Percentiles rank a stretch among this genome's conserved stretches.
phyloP scores from a whole-genome alignment of 2,113 vertebrate species.

The Sapajus apella region DNA sequence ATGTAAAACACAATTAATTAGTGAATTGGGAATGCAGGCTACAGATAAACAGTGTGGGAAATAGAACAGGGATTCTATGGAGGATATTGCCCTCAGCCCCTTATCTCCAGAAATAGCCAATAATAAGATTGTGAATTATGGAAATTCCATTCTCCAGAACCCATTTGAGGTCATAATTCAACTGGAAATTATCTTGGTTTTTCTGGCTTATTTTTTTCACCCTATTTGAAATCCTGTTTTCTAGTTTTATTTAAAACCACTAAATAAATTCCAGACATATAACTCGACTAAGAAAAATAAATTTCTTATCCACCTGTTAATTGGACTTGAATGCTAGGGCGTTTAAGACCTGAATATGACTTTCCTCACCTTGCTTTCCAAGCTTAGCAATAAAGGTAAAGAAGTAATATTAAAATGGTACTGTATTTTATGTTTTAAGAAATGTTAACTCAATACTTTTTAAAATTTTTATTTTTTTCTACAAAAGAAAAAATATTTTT shows the following conservation, averaged over 20 bases:
- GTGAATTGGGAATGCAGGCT: background rate
- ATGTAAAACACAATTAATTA: slow-evolving; percentile 58
- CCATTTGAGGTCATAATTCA: slow-evolving; percentile 66
- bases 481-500: slow-evolving; percentile 4
- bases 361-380: background rate
- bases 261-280: slow-evolving; percentile 69
- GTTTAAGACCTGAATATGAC: background rate
- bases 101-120: slow-evolving; percentile 65
- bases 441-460: slow-evolving; percentile 39
- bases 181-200: slow-evolving; percentile 69
- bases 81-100: slow-evolving; percentile 39
- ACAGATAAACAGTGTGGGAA: slow-evolving; percentile 40
- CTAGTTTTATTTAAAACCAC: slow-evolving; percentile 67
- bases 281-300: slow-evolving; percentile 73
- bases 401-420: background rate
- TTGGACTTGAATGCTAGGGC: slow-evolving; percentile 32
- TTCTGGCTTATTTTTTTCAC: slow-evolving; percentile 56
- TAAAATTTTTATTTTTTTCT: background rate
- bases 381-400: background rate
- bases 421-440: background rate
- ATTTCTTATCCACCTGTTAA: slow-evolving; percentile 70
- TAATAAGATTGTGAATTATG: slow-evolving; percentile 57
- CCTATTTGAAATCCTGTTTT: slow-evolving; percentile 62
- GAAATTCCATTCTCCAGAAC: slow-evolving; percentile 58
- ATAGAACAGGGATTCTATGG: background rate